Percentiles rank a stretch among this genome's conserved stretches.
These are phyloP conservation scores for Caloenas nicobarica DNA, from an alignment of 2,113 vertebrate species.

Conservation along the genomic window DNA sequence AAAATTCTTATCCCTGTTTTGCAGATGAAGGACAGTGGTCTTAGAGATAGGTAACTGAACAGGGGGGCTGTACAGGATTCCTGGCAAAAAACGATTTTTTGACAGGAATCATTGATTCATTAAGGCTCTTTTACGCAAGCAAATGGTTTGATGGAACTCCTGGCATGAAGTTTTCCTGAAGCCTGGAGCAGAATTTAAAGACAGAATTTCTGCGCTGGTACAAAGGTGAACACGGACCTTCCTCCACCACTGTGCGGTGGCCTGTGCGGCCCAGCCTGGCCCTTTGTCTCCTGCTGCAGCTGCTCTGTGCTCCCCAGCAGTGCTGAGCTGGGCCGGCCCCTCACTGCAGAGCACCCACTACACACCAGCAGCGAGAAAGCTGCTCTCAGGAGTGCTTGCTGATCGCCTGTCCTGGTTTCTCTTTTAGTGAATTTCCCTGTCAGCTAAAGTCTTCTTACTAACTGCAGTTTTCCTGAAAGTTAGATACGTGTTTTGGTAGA, in stretches of 20 bases:
- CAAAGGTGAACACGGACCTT: background rate
- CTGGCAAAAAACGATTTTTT: conserved; percentile 17
- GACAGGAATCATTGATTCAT: conserved; percentile 31
- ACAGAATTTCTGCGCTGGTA: background rate
- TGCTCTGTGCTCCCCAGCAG: accelerated
- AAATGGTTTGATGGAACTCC: conserved; percentile 30
- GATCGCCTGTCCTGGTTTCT: too few relatives aligned
- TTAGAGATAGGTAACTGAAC: background rate
- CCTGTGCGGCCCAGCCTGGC: background rate
- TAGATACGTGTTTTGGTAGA: too few relatives aligned
- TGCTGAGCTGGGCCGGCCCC: background rate
- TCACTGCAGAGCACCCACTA: background rate
- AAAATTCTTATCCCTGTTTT: conserved; percentile 3
- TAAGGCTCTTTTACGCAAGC: conserved; percentile 15
- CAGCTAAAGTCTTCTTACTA: too few relatives aligned
- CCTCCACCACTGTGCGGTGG: accelerated
- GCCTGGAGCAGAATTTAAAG: background rate
- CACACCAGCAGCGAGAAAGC: background rate
- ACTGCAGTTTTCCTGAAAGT: too few relatives aligned
- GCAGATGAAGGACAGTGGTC: background rate
- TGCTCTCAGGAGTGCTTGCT: accelerated
- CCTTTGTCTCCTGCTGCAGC: background rate
- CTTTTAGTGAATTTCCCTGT: too few relatives aligned
- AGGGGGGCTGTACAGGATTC: background rate
- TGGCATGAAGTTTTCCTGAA: background rate